A percentile compares a stretch with the other conserved stretches of the same genome.
phyloP scores from a whole-genome alignment of 2,888 invertebrate species.

The Calliopum simillimum region DNA sequence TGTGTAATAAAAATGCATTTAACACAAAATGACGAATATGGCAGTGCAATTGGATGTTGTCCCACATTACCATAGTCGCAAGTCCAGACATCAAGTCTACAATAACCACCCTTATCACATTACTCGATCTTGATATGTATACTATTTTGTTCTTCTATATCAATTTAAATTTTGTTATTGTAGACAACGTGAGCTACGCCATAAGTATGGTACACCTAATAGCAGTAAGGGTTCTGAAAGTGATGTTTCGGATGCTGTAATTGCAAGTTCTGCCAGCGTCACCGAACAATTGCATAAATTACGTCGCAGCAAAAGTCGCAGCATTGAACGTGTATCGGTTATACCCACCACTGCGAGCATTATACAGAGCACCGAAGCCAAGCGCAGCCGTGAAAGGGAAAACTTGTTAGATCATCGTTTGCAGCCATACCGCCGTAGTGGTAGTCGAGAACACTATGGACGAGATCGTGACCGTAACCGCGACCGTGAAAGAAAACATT shows the following conservation, averaged over 20 bases:
- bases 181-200: constrained; percentile 88
- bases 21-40: no score
- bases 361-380: constrained; percentile 42
- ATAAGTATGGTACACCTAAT: constrained; percentile 71
- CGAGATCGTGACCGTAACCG: constrained; percentile 29
- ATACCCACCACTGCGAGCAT: neutral
- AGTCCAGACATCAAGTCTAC: no score
- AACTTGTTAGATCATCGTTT: neutral
- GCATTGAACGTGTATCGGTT: neutral
- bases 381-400: constrained; percentile 37
- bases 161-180: constrained; percentile 24
- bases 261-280: constrained; percentile 39
- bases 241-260: constrained; percentile 52
- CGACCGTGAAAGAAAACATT: constrained; percentile 39
- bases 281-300: constrained; percentile 49
- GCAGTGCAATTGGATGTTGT: no score
- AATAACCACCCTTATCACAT: no score
- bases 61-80: no score
- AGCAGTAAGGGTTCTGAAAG: constrained; percentile 61
- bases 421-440: constrained; percentile 43
- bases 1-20: no score
- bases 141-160: neutral
- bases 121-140: no score
- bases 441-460: constrained; percentile 45
- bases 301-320: constrained; percentile 45